These are phyloP conservation scores for Eristalinus sepulchralis DNA, from an alignment of 2,888 invertebrate genomes.

Conservation along the genomic window DNA sequence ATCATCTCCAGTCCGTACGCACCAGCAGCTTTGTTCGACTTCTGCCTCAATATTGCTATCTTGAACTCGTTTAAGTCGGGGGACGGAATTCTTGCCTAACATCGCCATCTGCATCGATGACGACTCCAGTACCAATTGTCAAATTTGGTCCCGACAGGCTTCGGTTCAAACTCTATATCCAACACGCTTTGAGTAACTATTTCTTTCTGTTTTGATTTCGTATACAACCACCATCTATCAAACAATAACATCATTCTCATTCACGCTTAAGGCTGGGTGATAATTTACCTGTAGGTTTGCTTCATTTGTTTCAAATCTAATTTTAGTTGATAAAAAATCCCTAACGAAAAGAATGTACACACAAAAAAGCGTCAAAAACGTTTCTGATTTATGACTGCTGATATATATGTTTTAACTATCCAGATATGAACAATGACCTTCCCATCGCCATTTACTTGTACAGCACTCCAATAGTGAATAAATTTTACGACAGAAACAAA, in stretches of 20 bases:
- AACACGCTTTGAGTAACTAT: no score
- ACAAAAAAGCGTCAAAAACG: slow-evolving; percentile 2
- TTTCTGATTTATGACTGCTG: slow-evolving; percentile 4
- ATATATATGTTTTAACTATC: not conserved
- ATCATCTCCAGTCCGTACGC: no score
- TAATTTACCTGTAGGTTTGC: not conserved
- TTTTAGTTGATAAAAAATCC: not conserved
- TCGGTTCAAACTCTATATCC: no score
- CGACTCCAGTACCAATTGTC: no score
- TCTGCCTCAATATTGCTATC: no score
- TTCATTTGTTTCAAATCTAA: not conserved
- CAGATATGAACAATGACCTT: not conserved
- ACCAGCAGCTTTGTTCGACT: no score
- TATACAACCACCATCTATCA: not conserved
- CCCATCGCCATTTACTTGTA: not conserved
- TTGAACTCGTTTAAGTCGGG: no score
- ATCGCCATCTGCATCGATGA: no score
- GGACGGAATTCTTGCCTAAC: no score
- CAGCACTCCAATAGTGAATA: not conserved
- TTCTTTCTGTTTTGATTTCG: not conserved
- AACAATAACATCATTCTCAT: not conserved
- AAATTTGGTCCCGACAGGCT: no score
- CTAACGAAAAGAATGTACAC: not conserved
- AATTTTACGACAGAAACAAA: not conserved
- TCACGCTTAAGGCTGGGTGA: not conserved